Percentiles rank a stretch among this genome's conserved stretches.
Evolutionary conservation across 2,888 invertebrate genomes (phyloP).

Genomic region (Orthosia incerta): DNA sequence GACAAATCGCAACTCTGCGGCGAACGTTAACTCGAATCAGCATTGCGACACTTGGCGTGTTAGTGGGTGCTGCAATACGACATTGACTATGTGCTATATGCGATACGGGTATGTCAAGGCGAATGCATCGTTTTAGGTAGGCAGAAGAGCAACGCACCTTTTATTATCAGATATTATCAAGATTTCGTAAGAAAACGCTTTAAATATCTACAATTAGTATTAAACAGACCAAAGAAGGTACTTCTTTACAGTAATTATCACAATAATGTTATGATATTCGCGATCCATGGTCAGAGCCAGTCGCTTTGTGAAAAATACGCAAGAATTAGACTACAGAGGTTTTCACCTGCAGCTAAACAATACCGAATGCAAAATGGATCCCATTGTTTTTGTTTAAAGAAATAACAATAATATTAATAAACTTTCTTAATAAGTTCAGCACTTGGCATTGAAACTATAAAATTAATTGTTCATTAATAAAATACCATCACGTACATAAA

Average conservation of each 20-base stretch:
- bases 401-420: not conserved
- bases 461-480: slow-evolving; percentile 31
- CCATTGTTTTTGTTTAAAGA: not conserved
- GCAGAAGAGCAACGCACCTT: slow-evolving; percentile 34
- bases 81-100: slow-evolving; percentile 70
- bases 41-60: slow-evolving; percentile 72
- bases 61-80: slow-evolving; percentile 69
- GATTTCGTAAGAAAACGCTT: slow-evolving; percentile 4
- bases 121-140: slow-evolving; percentile 37
- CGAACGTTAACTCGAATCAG: slow-evolving; percentile 47
- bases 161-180: slow-evolving; percentile 2
- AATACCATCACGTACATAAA: slow-evolving; percentile 45
- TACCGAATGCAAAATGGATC: not conserved
- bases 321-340: not conserved
- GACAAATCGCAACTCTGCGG: slow-evolving; percentile 48
- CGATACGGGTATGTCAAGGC: slow-evolving; percentile 63
- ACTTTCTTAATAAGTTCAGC: slow-evolving; percentile 1
- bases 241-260: not conserved
- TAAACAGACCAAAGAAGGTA: not conserved
- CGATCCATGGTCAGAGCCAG: not conserved
- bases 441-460: slow-evolving; percentile 6
- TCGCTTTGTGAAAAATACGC: not conserved
- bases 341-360: not conserved
- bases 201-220: not conserved
- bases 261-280: not conserved